Evolutionary conservation across 2,113 vertebrate species (phyloP), one percentile per base, ranked within the genome.

Genomic region (Formicarius rufipectus): DNA sequence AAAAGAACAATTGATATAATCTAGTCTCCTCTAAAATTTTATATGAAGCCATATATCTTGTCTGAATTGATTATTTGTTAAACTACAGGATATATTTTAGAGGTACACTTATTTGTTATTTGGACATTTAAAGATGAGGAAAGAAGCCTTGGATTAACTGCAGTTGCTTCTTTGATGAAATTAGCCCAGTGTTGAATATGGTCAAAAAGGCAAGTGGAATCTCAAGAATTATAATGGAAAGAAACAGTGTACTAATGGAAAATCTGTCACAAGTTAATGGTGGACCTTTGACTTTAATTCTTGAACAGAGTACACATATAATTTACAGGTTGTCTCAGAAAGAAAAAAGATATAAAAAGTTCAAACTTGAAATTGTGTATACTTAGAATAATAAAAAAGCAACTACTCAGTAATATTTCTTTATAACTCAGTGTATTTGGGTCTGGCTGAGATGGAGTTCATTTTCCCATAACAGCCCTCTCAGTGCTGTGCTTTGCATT

Each of bases 1-100:
- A 86, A 93, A 96, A 71, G 79, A 85, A 93, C 76, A 85, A 77
- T 40, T 93, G 47, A 67, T 90, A 88, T 40, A 86, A 96, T 89
- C 66, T 67, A 89, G 55, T 89, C 56, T 44, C 15, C 68, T 79
- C 80, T 96, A 84, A 87, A 87, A 87, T 89, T 92, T 94, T 91
- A 81, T 69, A 74, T 21, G 20, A 90, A 68, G 53, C 67, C 40
- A 84, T 88, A 39, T 80, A 88, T 88, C 64, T 78, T 64, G 10
- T 44, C 60, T 55, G 16, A 96, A 96, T 75, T 94, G 90, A 95
- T 92, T 90, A 22, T 80, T 78, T 80, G 68, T 84, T 90, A 72
- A 94, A 92, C 55, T 88, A 63, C 24, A 83, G 75, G 44, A 94
- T 75, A 45, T 90, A 85, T 81, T 95, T 92, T 45, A 94, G 52